Percentiles rank a stretch among this genome's conserved stretches.
phyloP scores from a whole-genome alignment of 2,888 invertebrate genomes.

The Thereva unica region DNA sequence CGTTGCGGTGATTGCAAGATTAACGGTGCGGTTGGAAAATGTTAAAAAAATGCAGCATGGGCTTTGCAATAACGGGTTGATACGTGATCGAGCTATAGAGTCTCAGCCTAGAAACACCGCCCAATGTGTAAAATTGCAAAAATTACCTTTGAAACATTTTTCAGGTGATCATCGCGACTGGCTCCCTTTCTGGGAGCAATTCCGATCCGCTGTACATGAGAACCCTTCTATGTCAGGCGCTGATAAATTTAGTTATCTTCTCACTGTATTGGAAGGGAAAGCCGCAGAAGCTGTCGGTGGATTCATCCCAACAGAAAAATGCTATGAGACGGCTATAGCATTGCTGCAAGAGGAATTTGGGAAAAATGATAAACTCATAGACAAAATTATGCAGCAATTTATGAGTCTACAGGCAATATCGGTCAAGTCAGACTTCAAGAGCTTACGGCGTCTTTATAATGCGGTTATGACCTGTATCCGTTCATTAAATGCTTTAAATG shows the following conservation, averaged over 20 bases:
- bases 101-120: not conserved
- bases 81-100: not conserved
- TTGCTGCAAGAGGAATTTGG: not conserved
- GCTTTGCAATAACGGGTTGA: too few species aligned
- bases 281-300: not conserved
- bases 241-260: constrained; percentile 12
- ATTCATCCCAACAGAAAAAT: not conserved
- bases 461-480: not conserved
- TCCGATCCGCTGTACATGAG: not conserved
- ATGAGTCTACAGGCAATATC: not conserved
- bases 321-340: too few species aligned
- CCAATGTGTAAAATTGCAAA: not conserved
- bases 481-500: not conserved
- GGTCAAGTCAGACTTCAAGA: not conserved
- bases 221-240: not conserved
- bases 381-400: not conserved
- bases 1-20: not conserved
- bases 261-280: not conserved
- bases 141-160: not conserved
- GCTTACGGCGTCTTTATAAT: constrained; percentile 1
- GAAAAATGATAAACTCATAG: not conserved
- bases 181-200: constrained; percentile 20
- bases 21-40: not conserved
- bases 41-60: not conserved
- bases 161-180: not conserved